Conservation (phyloP, 2,113 vertebrate species). For the Notechis scutatus region DNA sequence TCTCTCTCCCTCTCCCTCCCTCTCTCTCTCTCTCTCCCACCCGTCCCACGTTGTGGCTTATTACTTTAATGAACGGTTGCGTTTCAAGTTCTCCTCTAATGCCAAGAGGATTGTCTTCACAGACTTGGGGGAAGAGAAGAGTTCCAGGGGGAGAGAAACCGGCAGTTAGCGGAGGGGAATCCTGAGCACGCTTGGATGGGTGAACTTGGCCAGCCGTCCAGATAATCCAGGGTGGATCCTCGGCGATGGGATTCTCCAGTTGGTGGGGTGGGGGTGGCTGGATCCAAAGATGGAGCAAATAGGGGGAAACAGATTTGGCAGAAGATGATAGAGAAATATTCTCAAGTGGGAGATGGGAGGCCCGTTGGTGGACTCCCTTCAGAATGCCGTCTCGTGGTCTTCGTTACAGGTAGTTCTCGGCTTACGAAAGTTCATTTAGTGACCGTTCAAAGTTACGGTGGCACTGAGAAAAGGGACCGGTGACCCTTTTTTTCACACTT, state of each 20-base stretch:
- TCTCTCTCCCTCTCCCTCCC: not conserved
- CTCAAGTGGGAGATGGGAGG: not conserved
- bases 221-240: not conserved
- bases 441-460: not conserved
- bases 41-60: not conserved
- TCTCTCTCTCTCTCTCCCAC: rapidly evolving
- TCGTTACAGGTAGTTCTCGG: not conserved
- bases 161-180: not conserved
- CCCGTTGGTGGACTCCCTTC: not conserved
- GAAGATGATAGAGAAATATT: not conserved
- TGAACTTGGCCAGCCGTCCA: not conserved
- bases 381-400: not conserved
- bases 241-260: not conserved
- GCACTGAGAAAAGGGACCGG: not conserved
- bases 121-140: not conserved
- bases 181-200: not conserved
- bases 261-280: not conserved
- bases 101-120: not conserved
- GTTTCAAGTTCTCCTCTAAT: too few relatives aligned
- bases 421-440: not conserved
- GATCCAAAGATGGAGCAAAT: not conserved
- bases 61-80: not conserved
- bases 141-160: not conserved
- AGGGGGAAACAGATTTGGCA: not conserved
- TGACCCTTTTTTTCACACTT: not conserved